These are phyloP conservation scores for Hydra vulgaris DNA, from an alignment of 30 jellyfish, hydroid and myxozoan genomes.

Conservation along the genomic window DNA sequence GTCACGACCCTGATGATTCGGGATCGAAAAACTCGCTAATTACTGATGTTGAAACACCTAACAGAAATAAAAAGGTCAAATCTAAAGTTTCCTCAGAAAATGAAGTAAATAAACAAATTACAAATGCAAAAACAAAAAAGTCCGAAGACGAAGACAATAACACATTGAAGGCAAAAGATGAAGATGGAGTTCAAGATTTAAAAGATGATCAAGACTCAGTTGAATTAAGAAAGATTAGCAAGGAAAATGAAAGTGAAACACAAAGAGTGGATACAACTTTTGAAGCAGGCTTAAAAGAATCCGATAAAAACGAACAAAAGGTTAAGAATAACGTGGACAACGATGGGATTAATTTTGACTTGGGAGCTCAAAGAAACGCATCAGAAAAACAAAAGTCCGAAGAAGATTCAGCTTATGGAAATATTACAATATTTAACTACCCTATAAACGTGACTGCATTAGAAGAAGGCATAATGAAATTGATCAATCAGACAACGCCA, in stretches of 20 bases:
- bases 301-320: conserved; percentile 8
- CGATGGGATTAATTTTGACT: conserved; percentile 2
- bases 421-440: conserved; percentile 17
- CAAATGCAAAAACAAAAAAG: conserved; percentile 2
- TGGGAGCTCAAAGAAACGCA: conserved; percentile 17
- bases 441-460: conserved; percentile 30
- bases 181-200: not conserved
- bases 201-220: not conserved
- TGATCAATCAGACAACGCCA: conserved; percentile 21
- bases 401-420: conserved; percentile 3
- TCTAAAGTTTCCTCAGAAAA: not conserved
- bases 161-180: not conserved
- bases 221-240: not conserved
- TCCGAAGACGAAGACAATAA: not conserved
- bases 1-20: conserved; percentile 27
- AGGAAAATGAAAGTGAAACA: not conserved
- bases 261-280: conserved; percentile 16
- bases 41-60: conserved; percentile 6
- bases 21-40: not conserved
- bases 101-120: not conserved
- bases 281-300: conserved; percentile 30
- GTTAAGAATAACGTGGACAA: not conserved
- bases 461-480: conserved; percentile 26
- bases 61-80: not conserved
- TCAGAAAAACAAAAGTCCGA: not conserved